Base-by-base conservation (phyloP, 2,113 vertebrate genomes). In the Phodopus roborovskii region DNA sequence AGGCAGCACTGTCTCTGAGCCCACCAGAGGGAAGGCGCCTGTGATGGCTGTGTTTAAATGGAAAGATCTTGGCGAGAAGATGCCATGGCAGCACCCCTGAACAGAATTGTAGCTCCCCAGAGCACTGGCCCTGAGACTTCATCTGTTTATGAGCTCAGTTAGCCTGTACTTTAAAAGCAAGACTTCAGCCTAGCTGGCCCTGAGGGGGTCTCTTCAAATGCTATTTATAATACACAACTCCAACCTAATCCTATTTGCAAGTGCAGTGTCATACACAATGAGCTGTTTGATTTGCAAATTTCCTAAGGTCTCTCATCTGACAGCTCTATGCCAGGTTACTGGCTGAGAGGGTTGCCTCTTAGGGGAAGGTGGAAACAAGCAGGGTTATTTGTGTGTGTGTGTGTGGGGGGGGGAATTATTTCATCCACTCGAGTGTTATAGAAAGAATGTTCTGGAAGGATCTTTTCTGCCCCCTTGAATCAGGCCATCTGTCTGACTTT, bases 201-300 rank as follows among this genome's bases (percentile, higher is more conserved):
- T 39, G 70, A 92, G 36, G 85, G 42, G 91, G 36, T 91, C 95
- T 92, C 95, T 94, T 79, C 92, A 96, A 93, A 89, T 73, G 56
- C 77, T 97, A 94, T 97, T 96, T 97, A 96, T 96, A 96, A 96
- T 79, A 53, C 62, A 92, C 90, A 91, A 96, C 12, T 56, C 92
- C 94, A 97, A 90, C 90, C 92, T 96, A 97, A 97, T 95, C 92
- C 88, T 93, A 87, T 97, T 98, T 96, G 90, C 82, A 93, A 96
- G 71, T 96, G 78, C 48, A 82, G 92, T 92, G 84, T 96, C 84
- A 82, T 50, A 92, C 28, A 81, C 94, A 97, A 97, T 60, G 73
- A 97, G 30, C 60, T 39, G 93, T 96, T 96, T 96, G 95, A 96
- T 95, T 97, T 97, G 93, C 97, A 96, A 96, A 97, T 97, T 92